A percentile compares a stretch with the other conserved stretches of the same genome.
Conservation (phyloP, 2,888 invertebrate genomes). For the Spilarctia lutea region DNA sequence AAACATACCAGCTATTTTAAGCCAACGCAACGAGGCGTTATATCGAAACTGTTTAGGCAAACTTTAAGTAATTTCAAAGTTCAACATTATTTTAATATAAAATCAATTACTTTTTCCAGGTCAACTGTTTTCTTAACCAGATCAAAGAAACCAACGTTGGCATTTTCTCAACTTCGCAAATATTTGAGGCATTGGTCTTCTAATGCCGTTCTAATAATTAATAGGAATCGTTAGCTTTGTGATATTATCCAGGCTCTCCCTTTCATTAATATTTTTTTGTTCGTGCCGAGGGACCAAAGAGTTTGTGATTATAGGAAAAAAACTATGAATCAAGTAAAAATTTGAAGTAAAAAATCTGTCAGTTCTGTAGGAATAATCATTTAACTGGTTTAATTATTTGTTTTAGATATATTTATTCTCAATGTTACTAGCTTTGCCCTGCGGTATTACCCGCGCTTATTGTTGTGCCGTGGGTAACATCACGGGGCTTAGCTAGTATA, state of each 20-base stretch:
- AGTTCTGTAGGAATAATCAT: neutral
- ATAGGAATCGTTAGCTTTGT: slow-evolving; percentile 23
- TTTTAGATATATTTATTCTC: too few relatives aligned
- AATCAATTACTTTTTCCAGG: slow-evolving; percentile 2
- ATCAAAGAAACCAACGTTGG: slow-evolving; percentile 14
- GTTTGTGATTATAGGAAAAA: neutral
- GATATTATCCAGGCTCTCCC: slow-evolving; percentile 7
- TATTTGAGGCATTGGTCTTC: slow-evolving; percentile 12
- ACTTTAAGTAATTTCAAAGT: neutral
- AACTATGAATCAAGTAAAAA: neutral
- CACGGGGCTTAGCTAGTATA: too few relatives aligned
- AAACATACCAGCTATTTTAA: neutral
- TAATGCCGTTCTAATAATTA: slow-evolving; percentile 29
- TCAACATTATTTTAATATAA: slow-evolving; percentile 7
- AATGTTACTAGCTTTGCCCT: too few relatives aligned
- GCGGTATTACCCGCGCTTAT: too few relatives aligned
- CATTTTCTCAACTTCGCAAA: slow-evolving; percentile 25
- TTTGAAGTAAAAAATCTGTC: neutral
- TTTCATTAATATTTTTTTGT: neutral
- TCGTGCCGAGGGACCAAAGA: neutral
- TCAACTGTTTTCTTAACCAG: slow-evolving; percentile 17
- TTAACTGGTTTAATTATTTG: neutral
- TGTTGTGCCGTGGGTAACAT: too few relatives aligned
- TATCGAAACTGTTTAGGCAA: neutral
- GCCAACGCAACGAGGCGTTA: neutral